Conservation (phyloP, 2,113 vertebrate species). For the Pachypanchax playfairii region DNA sequence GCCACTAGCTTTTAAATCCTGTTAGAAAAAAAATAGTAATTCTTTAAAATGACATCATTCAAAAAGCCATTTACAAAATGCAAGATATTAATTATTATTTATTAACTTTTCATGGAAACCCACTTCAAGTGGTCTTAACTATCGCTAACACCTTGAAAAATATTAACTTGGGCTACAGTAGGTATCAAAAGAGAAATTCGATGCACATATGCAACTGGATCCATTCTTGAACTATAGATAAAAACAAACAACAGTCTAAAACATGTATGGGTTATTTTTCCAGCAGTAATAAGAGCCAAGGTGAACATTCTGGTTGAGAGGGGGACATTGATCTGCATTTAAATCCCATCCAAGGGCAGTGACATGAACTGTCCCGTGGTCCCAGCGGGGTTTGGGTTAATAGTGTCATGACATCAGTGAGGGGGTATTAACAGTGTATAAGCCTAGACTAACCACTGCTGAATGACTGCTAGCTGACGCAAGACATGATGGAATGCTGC, state of each 20-base stretch:
- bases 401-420: constrained; percentile 70
- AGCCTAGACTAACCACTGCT: constrained; percentile 67
- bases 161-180: too few species aligned
- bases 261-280: constrained; percentile 16
- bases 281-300: constrained; percentile 15
- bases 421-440: constrained; percentile 75
- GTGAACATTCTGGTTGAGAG: constrained; percentile 15
- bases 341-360: constrained; percentile 26
- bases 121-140: too few species aligned
- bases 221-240: constrained; percentile 18
- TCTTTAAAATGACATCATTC: too few species aligned
- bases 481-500: constrained; percentile 77
- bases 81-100: too few species aligned
- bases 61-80: too few species aligned
- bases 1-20: too few species aligned
- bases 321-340: constrained; percentile 34
- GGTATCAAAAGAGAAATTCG: background rate
- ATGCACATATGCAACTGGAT: constrained; percentile 4
- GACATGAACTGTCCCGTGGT: constrained; percentile 53
- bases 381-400: constrained; percentile 60
- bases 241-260: background rate
- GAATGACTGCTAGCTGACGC: constrained; percentile 77
- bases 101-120: too few species aligned
- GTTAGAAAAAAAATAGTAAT: too few species aligned
- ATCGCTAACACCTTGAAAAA: too few species aligned